Evolutionary conservation across 2,888 invertebrate genomes (phyloP).

Genomic region (Amblyjoppa proteus): DNA sequence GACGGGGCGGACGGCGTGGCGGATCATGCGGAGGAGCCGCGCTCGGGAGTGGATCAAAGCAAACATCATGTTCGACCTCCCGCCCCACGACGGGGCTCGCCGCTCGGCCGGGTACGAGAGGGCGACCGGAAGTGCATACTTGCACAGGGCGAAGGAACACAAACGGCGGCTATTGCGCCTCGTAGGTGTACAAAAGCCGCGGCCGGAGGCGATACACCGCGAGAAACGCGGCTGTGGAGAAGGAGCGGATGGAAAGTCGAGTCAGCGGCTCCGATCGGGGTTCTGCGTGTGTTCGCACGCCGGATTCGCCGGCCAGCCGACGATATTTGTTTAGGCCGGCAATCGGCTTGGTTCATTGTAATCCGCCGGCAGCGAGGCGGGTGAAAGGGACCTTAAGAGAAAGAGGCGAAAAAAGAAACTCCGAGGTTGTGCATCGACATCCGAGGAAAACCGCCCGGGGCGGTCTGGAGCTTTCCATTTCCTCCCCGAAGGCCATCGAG

Average conservation of each 20-base stretch:
- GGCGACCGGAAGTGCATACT: slow-evolving; percentile 43
- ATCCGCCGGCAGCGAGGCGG: slow-evolving; percentile 29
- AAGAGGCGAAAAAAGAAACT: slow-evolving; percentile 19
- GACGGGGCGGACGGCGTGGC: not conserved
- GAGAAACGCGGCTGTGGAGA: not conserved
- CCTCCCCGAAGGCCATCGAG: slow-evolving; percentile 25
- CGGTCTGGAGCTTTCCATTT: slow-evolving; percentile 50
- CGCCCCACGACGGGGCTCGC: not conserved
- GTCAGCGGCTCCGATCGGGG: slow-evolving; percentile 13
- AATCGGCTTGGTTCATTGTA: slow-evolving; percentile 63
- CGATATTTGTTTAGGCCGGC: slow-evolving; percentile 67
- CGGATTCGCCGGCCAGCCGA: slow-evolving; percentile 13
- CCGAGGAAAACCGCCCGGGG: slow-evolving; percentile 35
- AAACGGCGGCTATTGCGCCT: slow-evolving; percentile 16
- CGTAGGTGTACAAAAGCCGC: slow-evolving; percentile 23
- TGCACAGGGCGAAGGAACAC: slow-evolving; percentile 17
- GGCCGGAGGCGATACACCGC: slow-evolving; percentile 42
- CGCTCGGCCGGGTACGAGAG: not conserved
- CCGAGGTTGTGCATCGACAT: slow-evolving; percentile 26
- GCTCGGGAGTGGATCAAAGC: slow-evolving; percentile 37
- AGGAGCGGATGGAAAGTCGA: slow-evolving; percentile 28
- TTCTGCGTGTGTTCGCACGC: slow-evolving; percentile 34
- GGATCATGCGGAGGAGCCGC: slow-evolving; percentile 29
- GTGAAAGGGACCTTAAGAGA: not conserved
- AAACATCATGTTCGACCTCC: slow-evolving; percentile 48